Percentiles rank a stretch among this genome's conserved stretches.
These are phyloP conservation scores for Cosmia pyralina DNA, from an alignment of 2,888 invertebrate species.

Conservation along the genomic window DNA sequence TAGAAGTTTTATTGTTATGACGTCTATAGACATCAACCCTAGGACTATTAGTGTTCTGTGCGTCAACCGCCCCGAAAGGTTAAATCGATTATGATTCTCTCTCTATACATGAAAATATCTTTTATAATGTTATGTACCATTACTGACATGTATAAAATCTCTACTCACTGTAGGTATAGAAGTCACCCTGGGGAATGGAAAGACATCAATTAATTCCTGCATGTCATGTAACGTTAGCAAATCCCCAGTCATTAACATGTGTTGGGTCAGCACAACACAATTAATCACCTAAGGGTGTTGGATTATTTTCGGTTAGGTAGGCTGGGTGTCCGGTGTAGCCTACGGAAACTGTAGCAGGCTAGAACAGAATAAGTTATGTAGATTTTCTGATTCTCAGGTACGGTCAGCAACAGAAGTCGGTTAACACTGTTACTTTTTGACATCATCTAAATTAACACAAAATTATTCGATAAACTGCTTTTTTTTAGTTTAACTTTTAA, in stretches of 20 bases:
- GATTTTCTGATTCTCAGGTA: too few species aligned
- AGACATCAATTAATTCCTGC: slow-evolving; percentile 6
- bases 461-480: too few species aligned
- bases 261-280: slow-evolving; percentile 12
- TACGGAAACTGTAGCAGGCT: not conserved
- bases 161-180: not conserved
- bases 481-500: too few species aligned
- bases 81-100: not conserved
- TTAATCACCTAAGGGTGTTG: slow-evolving; percentile 7
- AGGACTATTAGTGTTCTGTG: too few species aligned
- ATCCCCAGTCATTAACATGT: slow-evolving; percentile 24
- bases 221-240: slow-evolving; percentile 23
- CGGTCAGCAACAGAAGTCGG: too few species aligned
- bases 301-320: not conserved
- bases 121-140: not conserved
- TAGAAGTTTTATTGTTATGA: too few species aligned
- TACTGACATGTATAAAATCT: not conserved
- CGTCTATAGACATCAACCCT: too few species aligned
- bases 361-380: not conserved
- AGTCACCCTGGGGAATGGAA: too few species aligned
- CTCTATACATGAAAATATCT: not conserved
- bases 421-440: too few species aligned
- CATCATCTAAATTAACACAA: too few species aligned
- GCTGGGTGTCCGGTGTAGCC: not conserved
- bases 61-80: too few species aligned